Evolutionary conservation across 2,888 invertebrate species (phyloP).

Genomic region (Desoria tigrina): DNA sequence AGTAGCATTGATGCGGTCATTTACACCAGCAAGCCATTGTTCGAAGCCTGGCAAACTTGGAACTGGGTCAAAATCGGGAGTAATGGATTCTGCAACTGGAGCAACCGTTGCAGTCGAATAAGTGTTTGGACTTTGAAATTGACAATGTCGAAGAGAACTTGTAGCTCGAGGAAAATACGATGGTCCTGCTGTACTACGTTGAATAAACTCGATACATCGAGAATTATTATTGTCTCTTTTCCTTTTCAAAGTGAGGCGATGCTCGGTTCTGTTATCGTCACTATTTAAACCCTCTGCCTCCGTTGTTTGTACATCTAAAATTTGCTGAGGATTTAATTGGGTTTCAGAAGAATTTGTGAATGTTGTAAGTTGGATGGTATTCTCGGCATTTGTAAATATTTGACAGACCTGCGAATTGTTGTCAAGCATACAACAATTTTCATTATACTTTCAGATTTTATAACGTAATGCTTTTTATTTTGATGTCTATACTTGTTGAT

Average conservation of each 20-base stretch:
- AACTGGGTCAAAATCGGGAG: conserved; percentile 33
- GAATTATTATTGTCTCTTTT: neutral
- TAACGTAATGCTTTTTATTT: no score
- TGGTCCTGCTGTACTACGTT: neutral
- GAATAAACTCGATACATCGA: neutral
- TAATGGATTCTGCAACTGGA: neutral
- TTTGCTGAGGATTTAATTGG: neutral
- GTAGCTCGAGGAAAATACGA: neutral
- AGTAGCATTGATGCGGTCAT: conserved; percentile 73
- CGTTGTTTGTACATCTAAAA: conserved; percentile 1
- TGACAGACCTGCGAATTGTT: conserved; percentile 46
- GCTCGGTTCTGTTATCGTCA: neutral
- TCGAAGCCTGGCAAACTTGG: conserved; percentile 61
- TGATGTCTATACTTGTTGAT: conserved; percentile 49
- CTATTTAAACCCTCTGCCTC: neutral
- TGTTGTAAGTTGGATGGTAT: conserved; percentile 31
- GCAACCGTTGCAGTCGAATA: neutral
- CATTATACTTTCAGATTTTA: no score
- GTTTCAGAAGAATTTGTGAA: conserved; percentile 4
- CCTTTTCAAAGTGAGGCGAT: neutral
- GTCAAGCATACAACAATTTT: no score
- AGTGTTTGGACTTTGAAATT: neutral
- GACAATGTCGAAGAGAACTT: neutral
- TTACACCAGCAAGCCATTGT: conserved; percentile 73
- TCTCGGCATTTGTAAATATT: conserved; percentile 42